A percentile compares a stretch with the other conserved stretches of the same genome.
Conservation (phyloP, 2,888 invertebrate species). For the Neoscelio sp. region DNA sequence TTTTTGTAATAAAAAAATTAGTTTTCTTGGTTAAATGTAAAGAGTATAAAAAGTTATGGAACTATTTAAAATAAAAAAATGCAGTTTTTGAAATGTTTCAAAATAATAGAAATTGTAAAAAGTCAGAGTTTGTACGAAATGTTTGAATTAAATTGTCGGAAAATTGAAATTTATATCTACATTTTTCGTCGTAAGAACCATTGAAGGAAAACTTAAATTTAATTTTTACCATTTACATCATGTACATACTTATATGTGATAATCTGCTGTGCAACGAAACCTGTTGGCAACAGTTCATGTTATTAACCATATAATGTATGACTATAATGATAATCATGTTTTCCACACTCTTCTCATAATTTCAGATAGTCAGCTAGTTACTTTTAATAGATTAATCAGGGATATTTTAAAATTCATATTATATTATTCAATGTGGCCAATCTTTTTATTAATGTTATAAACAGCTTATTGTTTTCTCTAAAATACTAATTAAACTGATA, state of each 20-base stretch:
- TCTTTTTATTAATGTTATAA: no score
- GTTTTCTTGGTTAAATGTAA: no score
- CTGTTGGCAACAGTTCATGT: slow-evolving; percentile 55
- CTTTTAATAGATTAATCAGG: slow-evolving; percentile 17
- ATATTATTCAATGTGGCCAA: not conserved
- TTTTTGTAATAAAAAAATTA: no score
- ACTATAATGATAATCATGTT: slow-evolving; percentile 49
- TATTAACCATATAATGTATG: slow-evolving; percentile 53
- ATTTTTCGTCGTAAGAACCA: slow-evolving; percentile 18
- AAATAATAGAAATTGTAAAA: no score
- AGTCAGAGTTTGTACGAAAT: no score
- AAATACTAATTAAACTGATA: no score
- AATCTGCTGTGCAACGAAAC: slow-evolving; percentile 22
- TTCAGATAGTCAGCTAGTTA: slow-evolving; percentile 49
- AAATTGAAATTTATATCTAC: not conserved
- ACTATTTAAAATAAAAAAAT: no score
- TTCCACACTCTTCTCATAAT: slow-evolving; percentile 46
- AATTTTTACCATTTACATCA: slow-evolving; percentile 32
- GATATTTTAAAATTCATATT: slow-evolving; percentile 4
- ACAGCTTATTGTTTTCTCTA: no score
- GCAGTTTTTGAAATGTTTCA: no score
- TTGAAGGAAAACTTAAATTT: slow-evolving; percentile 26
- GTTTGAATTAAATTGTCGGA: no score
- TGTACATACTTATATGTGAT: not conserved
- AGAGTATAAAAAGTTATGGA: no score